Conservation (phyloP, 1,140 invertebrate species). For the Ericerus pela region DNA sequence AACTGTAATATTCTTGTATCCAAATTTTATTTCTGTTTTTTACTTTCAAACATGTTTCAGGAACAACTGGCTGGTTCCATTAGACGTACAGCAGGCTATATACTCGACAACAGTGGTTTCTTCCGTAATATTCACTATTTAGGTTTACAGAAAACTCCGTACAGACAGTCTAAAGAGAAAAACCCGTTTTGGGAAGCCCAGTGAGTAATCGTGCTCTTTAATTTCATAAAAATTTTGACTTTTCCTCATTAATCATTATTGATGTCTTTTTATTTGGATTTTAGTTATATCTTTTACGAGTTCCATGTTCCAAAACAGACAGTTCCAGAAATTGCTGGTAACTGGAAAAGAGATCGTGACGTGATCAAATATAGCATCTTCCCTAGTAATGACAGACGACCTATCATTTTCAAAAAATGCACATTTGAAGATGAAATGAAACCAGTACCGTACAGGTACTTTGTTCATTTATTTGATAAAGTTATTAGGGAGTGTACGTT, state of each 20-base stretch:
- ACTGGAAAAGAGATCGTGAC: not conserved
- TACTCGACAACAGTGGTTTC: not conserved
- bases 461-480: too few relatives aligned
- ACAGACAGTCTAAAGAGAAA: not conserved
- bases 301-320: not conserved
- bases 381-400: not conserved
- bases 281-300: not conserved
- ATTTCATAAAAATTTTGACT: not conserved
- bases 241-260: too few relatives aligned
- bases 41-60: not conserved
- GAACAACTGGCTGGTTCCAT: not conserved
- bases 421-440: conserved; percentile 9
- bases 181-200: not conserved
- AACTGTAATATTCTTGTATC: too few relatives aligned
- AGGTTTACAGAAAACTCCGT: conserved; percentile 1
- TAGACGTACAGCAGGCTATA: not conserved
- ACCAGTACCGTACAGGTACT: conserved; percentile 4
- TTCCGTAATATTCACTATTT: not conserved
- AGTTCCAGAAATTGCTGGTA: not conserved
- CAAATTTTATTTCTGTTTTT: not conserved
- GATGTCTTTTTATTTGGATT: not conserved
- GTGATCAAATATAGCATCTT: not conserved
- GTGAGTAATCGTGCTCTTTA: not conserved
- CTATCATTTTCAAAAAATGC: not conserved
- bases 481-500: too few relatives aligned